Evolutionary conservation across 2,113 vertebrate genomes (phyloP).

Genomic region (Cairina moschata): DNA sequence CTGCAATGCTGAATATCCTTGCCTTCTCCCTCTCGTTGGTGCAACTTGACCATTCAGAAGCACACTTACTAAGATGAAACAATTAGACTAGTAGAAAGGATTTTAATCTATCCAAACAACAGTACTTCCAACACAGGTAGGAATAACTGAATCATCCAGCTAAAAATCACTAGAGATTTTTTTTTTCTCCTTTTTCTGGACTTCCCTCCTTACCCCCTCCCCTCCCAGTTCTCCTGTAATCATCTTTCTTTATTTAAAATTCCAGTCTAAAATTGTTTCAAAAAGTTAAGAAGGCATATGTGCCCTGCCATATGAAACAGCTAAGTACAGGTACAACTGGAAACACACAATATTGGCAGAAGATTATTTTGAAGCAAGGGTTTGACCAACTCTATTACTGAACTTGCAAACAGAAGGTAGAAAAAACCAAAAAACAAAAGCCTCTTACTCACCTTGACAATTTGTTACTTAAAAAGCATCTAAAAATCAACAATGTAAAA

Average conservation of each 20-base stretch:
- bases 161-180: not conserved
- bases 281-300: too few relatives aligned
- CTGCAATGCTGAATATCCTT: not conserved
- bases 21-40: not conserved
- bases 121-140: not conserved
- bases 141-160: not conserved
- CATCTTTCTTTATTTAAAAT: too few relatives aligned
- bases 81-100: not conserved
- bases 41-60: not conserved
- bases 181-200: not conserved
- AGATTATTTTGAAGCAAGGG: too few relatives aligned
- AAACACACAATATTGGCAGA: too few relatives aligned
- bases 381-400: not conserved
- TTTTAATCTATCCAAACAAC: not conserved
- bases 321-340: too few relatives aligned
- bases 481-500: not conserved
- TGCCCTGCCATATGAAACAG: too few relatives aligned
- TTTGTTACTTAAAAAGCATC: not conserved
- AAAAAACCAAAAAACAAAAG: not conserved
- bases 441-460: not conserved
- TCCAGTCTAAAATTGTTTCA: too few relatives aligned
- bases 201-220: too few relatives aligned
- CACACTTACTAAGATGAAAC: not conserved
- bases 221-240: too few relatives aligned
- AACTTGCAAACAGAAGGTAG: not conserved